Conservation (phyloP, 2,797 vertebrate genomes). For the Crax fasciolata region DNA sequence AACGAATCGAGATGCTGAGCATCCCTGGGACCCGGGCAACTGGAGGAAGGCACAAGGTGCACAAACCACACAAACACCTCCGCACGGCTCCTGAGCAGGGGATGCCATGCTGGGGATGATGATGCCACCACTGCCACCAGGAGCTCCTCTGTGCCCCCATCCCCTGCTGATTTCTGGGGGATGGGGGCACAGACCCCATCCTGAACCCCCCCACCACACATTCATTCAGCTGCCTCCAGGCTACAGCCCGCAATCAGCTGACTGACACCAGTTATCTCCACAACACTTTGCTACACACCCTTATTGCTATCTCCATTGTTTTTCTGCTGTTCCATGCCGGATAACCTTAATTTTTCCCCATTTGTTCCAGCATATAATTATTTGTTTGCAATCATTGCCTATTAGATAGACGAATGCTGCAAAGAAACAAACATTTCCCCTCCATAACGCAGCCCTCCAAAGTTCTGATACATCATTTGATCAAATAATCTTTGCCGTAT, state of each 20-base stretch:
- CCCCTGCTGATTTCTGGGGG: not conserved
- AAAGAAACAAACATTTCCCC: conserved; percentile 61
- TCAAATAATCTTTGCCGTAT: conserved; percentile 79
- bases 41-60: not conserved
- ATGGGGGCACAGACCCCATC: not conserved
- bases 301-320: conserved; percentile 9
- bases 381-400: conserved; percentile 81
- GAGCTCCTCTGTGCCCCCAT: not conserved
- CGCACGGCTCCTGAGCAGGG: not conserved
- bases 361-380: conserved; percentile 78
- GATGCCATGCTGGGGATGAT: rapidly evolving
- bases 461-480: conserved; percentile 79
- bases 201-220: conserved; percentile 12
- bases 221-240: conserved; percentile 51
- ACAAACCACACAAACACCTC: not conserved
- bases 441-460: conserved; percentile 59
- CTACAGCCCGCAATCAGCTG: conserved; percentile 61
- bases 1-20: rapidly evolving
- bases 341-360: conserved; percentile 76
- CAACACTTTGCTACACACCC: conserved; percentile 5
- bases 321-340: conserved; percentile 64
- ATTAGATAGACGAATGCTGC: conserved; percentile 70
- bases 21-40: rapidly evolving
- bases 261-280: conserved; percentile 71
- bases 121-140: rapidly evolving